Evolutionary conservation across 1,140 invertebrate genomes (phyloP).

Genomic region (Meloidogyne exigua): DNA sequence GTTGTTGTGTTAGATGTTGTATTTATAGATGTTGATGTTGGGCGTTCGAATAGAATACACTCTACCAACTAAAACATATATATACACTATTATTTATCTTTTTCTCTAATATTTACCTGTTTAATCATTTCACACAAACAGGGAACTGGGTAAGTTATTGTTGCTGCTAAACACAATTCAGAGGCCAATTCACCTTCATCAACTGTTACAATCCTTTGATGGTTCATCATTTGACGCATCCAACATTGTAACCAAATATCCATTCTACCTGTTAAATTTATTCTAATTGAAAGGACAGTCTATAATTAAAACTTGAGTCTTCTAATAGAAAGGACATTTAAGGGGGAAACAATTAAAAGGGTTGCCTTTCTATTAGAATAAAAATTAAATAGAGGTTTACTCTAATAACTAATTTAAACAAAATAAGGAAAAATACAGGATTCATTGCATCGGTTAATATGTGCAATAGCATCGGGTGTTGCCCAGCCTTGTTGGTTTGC

Average conservation of each 20-base stretch:
- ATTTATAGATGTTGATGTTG: neutral
- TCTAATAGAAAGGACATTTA: no score
- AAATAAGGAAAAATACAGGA: neutral
- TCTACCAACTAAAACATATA: conserved; percentile 26
- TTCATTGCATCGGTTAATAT: conserved; percentile 44
- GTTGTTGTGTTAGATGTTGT: neutral
- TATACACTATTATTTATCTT: neutral
- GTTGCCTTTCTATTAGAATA: no score
- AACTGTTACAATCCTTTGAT: conserved; percentile 19
- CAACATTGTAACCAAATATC: conserved; percentile 42
- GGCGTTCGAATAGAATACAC: conserved; percentile 23
- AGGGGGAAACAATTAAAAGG: no score
- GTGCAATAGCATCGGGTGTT: conserved; percentile 48
- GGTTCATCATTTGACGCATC: conserved; percentile 44
- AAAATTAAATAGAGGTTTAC: no score
- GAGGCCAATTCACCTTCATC: conserved; percentile 42
- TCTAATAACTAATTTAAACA: no score
- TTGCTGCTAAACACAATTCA: conserved; percentile 40
- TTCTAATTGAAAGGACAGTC: neutral
- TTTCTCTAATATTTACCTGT: conserved; percentile 4
- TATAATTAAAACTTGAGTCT: no score
- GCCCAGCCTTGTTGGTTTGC: conserved; percentile 50
- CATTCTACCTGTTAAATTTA: conserved; percentile 10
- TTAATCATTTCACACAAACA: conserved; percentile 39
- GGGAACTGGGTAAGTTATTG: conserved; percentile 41